Evolutionary conservation across 2,797 vertebrate genomes (phyloP).

Genomic region (Lepidocolaptes lacrymiger): DNA sequence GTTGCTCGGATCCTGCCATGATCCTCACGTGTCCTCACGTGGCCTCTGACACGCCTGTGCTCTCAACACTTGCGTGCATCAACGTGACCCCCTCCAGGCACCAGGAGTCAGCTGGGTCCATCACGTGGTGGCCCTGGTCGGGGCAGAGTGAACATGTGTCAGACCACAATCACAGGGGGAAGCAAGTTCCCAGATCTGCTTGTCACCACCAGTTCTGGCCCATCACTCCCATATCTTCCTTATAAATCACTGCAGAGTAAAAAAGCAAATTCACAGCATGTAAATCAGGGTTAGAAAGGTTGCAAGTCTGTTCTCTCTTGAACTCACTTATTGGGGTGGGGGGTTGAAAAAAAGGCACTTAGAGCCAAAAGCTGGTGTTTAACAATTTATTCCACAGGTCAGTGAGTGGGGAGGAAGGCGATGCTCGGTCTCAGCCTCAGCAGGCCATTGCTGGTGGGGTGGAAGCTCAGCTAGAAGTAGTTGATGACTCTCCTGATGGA

Average conservation of each 20-base stretch:
- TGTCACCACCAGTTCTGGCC: background rate
- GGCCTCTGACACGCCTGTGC: fast-evolving
- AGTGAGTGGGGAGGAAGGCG: background rate
- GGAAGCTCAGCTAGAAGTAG: constrained; percentile 83
- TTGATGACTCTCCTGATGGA: constrained; percentile 89
- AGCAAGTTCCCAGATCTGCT: background rate
- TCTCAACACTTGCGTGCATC: background rate
- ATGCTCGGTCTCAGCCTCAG: background rate
- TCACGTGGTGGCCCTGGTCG: background rate
- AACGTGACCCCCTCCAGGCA: background rate
- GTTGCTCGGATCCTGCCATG: fast-evolving
- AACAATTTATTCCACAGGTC: constrained; percentile 67
- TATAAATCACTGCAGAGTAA: background rate
- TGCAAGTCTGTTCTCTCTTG: background rate
- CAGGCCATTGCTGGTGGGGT: background rate
- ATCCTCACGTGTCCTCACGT: background rate
- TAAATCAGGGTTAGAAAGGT: background rate
- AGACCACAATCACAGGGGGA: fast-evolving
- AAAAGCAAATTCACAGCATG: background rate
- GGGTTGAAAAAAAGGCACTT: background rate
- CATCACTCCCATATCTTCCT: background rate
- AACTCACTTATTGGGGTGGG: background rate
- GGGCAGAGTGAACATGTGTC: background rate
- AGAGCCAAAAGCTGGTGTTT: background rate
- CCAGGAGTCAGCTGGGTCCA: background rate